Base-by-base conservation (phyloP, 2,797 vertebrate genomes). In the Chelon auratus region DNA sequence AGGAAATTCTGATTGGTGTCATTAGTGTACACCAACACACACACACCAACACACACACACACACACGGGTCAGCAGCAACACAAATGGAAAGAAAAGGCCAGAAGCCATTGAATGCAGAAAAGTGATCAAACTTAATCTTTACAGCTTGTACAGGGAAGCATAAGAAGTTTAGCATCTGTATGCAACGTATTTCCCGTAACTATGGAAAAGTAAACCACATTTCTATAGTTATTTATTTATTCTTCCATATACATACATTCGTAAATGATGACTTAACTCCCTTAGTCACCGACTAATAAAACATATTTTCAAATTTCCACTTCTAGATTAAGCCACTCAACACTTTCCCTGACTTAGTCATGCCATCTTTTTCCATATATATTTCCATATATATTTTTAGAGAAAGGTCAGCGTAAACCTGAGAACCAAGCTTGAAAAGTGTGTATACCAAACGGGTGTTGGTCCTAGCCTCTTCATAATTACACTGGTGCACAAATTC, bases 1-100 rank as follows among this genome's bases (percentile, higher is more conserved):
- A 89, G 69, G 80, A 83, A 91, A 87, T 87, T 89, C 83, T 80
- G 89, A 92, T 88, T 75, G 80, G 83, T 88, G 83, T 78, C 87
- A 87, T 90, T 87, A 84, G 86, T 86, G 82, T 68, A 60, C 17
- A 63, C 77, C 62, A 65, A 81, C 69, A 53, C 63, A 43, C 54
- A 55, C 52, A 50, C 47, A 57, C 40, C 30, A 20, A 53, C 63
- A 43, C 54, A 81, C 69, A 53, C 63, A 43, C 54, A 55, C 52
- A 50, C 47, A 57, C 40, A 48, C 55, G 36, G 30, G 17, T 53
- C 56, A 58, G 37, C 17, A 26, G 47, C 18, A 47, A 57, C 37
- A 60, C 24, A 52, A 4, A 18, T 17, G n/a, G 18, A 10, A 24
- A 62, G 42, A 33, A 74, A 53, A 26, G 39, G 9, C 51, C 8